A percentile compares a stretch with the other conserved stretches of the same genome.
These are phyloP conservation scores for Leucoraja ocellata DNA, from an alignment of 2,797 vertebrate species.

Conservation along the genomic window DNA sequence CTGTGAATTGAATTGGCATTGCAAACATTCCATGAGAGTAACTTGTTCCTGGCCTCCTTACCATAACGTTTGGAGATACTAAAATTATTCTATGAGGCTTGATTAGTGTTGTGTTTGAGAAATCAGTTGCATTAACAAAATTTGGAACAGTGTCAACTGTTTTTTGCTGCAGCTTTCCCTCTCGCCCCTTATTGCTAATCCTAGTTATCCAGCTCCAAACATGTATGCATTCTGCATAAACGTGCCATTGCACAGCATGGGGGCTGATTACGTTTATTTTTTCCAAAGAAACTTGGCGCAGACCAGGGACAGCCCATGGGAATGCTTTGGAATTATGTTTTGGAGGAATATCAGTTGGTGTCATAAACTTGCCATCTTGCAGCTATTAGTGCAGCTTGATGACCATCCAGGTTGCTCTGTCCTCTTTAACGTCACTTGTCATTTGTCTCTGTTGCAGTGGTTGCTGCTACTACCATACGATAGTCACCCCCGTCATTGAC, in stretches of 20 bases:
- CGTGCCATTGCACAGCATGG: background rate
- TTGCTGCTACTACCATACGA: constrained; percentile 88
- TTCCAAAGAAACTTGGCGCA: background rate
- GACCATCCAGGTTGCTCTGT: background rate
- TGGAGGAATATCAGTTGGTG: background rate
- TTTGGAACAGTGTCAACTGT: no score
- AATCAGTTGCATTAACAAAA: background rate
- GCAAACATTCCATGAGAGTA: background rate
- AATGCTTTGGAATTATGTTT: background rate
- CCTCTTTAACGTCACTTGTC: background rate
- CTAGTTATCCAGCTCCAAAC: background rate
- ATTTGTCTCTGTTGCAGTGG: constrained; percentile 60
- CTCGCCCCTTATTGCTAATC: background rate
- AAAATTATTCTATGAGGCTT: background rate
- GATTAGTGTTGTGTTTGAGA: background rate
- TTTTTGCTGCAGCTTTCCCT: background rate
- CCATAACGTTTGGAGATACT: background rate
- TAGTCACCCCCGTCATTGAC: constrained; percentile 78
- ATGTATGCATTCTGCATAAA: no score
- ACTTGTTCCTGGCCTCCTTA: background rate
- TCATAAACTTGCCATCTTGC: background rate
- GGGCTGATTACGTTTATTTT: background rate
- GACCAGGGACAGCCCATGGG: background rate
- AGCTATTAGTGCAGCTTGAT: background rate
- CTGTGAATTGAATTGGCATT: background rate